Evolutionary conservation across 2,113 vertebrate species (phyloP).

Genomic region (Brachyhypopomus gauderio): DNA sequence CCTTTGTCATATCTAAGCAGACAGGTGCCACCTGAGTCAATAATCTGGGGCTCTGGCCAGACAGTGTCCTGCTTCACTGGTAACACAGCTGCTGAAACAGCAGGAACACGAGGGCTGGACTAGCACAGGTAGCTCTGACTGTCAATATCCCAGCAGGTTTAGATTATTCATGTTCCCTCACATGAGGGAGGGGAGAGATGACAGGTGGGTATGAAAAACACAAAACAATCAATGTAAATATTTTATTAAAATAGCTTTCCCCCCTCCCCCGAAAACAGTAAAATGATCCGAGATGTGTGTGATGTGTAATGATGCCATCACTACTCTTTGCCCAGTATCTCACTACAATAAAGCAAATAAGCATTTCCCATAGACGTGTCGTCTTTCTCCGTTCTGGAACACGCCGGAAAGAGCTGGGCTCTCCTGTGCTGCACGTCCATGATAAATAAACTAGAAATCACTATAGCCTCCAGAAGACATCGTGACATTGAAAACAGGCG

Average conservation of each 20-base stretch:
- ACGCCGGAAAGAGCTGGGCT: background rate
- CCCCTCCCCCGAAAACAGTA: conserved; percentile 83
- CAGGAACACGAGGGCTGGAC: background rate
- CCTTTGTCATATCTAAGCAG: no score
- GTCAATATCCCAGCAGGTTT: background rate
- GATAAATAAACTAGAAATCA: conserved; percentile 42
- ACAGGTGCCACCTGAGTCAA: background rate
- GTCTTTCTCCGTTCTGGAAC: background rate
- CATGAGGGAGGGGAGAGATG: background rate
- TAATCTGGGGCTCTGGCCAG: background rate
- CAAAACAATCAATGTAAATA: conserved; percentile 65
- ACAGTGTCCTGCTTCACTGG: background rate
- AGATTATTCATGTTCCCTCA: background rate
- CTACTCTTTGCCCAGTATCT: conserved; percentile 37
- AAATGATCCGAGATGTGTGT: conserved; percentile 71
- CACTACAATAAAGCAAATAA: conserved; percentile 49
- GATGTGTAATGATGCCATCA: conserved; percentile 61
- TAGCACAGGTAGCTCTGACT: background rate
- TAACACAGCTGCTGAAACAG: background rate
- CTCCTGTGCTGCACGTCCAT: conserved; percentile 13
- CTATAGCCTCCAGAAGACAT: conserved; percentile 27
- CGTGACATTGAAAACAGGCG: conserved; percentile 24
- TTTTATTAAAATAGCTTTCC: conserved; percentile 98
- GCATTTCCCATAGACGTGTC: conserved; percentile 37
- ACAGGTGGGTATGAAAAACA: background rate